phyloP scores from a whole-genome alignment of 2,888 invertebrate species.

The Azorinus chamasolen region DNA sequence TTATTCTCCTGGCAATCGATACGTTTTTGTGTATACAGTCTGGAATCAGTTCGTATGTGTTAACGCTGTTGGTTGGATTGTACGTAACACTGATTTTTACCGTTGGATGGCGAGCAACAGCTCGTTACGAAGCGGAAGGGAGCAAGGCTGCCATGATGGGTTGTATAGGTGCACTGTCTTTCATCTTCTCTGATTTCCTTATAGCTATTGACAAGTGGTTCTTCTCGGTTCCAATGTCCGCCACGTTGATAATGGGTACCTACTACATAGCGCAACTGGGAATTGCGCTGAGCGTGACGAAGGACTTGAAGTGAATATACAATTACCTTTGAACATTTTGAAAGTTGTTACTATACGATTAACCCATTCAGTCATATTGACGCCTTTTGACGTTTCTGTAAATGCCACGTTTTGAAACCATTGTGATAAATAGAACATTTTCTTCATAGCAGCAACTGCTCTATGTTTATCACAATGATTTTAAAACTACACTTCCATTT shows the following conservation, averaged over 20 bases:
- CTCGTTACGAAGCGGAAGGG: conserved; percentile 62
- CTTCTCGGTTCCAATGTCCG: conserved; percentile 61
- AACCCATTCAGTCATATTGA: no score
- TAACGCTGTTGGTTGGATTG: conserved; percentile 59
- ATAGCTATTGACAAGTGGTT: conserved; percentile 77
- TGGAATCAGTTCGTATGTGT: conserved; percentile 63
- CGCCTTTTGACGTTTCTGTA: no score
- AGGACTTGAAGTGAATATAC: conserved; percentile 1
- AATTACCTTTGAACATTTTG: no score
- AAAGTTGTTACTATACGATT: no score
- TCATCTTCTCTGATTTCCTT: conserved; percentile 74
- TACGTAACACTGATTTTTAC: conserved; percentile 71
- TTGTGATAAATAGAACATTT: no score
- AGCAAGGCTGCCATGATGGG: conserved; percentile 63
- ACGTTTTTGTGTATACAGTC: conserved; percentile 51
- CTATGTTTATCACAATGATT: no score
- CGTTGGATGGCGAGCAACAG: conserved; percentile 72
- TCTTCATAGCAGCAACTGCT: no score
- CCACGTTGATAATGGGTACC: conserved; percentile 69
- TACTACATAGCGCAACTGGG: conserved; percentile 77
- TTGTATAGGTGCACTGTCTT: conserved; percentile 70
- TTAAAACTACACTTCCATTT: no score
- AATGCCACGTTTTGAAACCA: no score
- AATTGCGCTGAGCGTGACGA: conserved; percentile 69
- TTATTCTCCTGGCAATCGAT: conserved; percentile 56